These are phyloP conservation scores for Turritopsis rubra DNA, from an alignment of 30 jellyfish, hydroid and myxozoan genomes.

Conservation along the genomic window DNA sequence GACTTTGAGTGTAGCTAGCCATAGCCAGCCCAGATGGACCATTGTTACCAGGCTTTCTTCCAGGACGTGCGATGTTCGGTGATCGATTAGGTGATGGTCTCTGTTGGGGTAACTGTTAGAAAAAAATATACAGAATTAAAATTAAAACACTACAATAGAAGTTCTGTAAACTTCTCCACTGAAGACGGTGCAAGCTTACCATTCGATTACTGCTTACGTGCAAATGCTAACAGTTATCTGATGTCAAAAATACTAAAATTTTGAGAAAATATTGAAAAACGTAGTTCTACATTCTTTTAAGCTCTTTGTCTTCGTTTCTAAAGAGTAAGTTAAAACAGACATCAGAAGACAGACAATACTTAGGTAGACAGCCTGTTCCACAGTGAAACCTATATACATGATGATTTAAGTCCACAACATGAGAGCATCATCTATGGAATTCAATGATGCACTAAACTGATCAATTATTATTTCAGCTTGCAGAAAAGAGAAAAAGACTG, in stretches of 20 bases:
- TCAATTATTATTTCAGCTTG: slow-evolving; percentile 39
- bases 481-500: slow-evolving; percentile 62
- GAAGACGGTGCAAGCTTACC: slow-evolving; percentile 34
- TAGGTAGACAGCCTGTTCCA: too few species aligned
- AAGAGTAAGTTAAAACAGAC: too few species aligned
- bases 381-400: too few species aligned
- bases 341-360: too few species aligned
- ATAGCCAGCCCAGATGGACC: slow-evolving; percentile 62
- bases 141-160: not conserved
- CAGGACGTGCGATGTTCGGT: slow-evolving; percentile 68
- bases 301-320: too few species aligned
- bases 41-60: slow-evolving; percentile 39
- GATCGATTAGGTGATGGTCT: slow-evolving; percentile 51
- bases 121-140: not conserved
- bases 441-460: too few species aligned
- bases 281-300: too few species aligned
- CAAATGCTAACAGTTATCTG: too few species aligned
- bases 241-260: too few species aligned
- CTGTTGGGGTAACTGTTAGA: slow-evolving; percentile 62
- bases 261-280: too few species aligned
- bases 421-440: too few species aligned
- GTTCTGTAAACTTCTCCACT: not conserved
- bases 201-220: slow-evolving; percentile 71
- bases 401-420: too few species aligned
- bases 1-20: slow-evolving; percentile 86